Evolutionary conservation across 2,888 invertebrate species (phyloP).

Genomic region (Mactromeris polynyma): DNA sequence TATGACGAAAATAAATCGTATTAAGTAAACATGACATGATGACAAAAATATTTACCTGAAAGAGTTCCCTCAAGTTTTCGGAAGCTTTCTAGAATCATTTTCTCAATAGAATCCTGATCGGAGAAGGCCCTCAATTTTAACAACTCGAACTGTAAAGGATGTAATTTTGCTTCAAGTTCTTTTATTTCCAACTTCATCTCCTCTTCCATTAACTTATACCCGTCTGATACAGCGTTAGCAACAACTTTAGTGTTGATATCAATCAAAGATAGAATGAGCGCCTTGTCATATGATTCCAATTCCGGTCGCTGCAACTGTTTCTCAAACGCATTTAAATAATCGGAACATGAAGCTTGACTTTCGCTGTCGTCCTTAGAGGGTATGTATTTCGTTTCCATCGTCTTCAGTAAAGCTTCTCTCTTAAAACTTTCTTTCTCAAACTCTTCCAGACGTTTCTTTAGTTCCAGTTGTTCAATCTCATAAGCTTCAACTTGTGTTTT

Average conservation of each 20-base stretch:
- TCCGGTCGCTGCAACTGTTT: not conserved
- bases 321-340: not conserved
- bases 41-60: not conserved
- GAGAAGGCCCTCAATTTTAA: not conserved
- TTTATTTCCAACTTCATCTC: not conserved
- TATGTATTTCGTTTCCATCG: not conserved
- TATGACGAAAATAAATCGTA: too few relatives aligned
- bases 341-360: not conserved
- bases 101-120: not conserved
- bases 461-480: slow-evolving; percentile 11
- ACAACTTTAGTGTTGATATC: not conserved
- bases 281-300: not conserved
- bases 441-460: not conserved
- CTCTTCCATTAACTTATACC: not conserved
- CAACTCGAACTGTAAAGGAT: not conserved
- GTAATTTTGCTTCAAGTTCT: not conserved
- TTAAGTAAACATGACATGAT: too few relatives aligned
- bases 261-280: not conserved
- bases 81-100: slow-evolving; percentile 4
- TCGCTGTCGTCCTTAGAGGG: too few relatives aligned
- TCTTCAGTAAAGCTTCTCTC: not conserved
- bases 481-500: slow-evolving; percentile 36
- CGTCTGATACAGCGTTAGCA: not conserved
- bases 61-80: not conserved
- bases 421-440: not conserved